phyloP scores from a whole-genome alignment of 2,797 vertebrate species.

The Falco berigora region DNA sequence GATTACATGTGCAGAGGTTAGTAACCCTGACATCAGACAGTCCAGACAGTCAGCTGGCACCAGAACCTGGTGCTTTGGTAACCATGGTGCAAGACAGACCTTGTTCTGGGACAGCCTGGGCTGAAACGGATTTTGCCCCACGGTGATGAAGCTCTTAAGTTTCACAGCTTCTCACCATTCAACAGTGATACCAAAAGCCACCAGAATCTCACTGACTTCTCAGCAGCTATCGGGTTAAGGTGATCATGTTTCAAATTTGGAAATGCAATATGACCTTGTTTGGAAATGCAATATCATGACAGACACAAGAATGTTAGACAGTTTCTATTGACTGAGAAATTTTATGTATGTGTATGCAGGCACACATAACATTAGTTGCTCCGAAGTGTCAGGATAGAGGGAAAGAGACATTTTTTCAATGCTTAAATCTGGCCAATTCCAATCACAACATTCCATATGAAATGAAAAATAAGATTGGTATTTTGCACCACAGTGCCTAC shows the following conservation, averaged over 20 bases:
- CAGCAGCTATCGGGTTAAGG: neutral
- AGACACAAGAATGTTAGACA: neutral
- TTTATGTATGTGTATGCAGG: neutral
- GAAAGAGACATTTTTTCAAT: neutral
- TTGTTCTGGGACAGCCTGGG: neutral
- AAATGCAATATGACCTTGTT: neutral
- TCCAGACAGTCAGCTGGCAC: neutral
- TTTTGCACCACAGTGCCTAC: neutral
- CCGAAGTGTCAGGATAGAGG: neutral
- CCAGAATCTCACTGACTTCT: neutral
- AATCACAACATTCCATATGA: neutral
- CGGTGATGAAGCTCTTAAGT: neutral
- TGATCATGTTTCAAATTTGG: neutral
- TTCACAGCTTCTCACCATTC: neutral
- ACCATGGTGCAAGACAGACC: neutral
- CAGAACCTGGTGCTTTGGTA: rapidly evolving
- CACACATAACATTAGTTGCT: neutral
- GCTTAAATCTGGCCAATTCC: neutral
- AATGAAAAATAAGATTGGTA: neutral
- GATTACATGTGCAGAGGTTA: neutral
- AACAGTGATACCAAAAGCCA: neutral
- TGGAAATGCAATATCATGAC: neutral
- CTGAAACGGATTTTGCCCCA: neutral
- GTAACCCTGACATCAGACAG: neutral
- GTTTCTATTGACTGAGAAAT: neutral